Percentiles rank a stretch among this genome's conserved stretches.
Conservation (phyloP, 64 coral and sea anemone species). For the Orbicella faveolata region DNA sequence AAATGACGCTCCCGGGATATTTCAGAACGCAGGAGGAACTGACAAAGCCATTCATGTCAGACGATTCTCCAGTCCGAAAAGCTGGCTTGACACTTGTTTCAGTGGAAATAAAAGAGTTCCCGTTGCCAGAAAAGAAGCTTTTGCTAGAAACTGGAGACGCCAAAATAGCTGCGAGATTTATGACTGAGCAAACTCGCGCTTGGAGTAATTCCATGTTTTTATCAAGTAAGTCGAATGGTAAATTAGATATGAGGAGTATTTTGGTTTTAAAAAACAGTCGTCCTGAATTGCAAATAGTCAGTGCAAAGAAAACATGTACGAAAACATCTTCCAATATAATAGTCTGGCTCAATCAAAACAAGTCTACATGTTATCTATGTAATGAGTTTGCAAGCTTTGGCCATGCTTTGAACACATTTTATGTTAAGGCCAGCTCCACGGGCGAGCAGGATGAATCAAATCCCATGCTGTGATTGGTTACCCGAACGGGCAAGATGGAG, state of each 20-base stretch:
- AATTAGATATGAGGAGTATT: background rate
- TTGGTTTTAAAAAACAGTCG: background rate
- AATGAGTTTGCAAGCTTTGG: too few species aligned
- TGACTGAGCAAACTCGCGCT: background rate
- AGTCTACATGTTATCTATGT: too few species aligned
- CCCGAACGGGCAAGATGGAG: too few species aligned
- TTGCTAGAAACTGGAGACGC: background rate
- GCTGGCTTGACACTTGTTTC: background rate
- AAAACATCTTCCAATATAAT: too few species aligned
- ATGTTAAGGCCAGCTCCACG: too few species aligned
- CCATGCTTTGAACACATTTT: too few species aligned
- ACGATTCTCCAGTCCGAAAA: background rate
- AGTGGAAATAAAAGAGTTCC: background rate
- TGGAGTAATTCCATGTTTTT: background rate
- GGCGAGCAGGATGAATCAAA: too few species aligned
- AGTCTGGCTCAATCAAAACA: too few species aligned
- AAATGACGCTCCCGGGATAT: background rate
- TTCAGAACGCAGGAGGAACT: background rate
- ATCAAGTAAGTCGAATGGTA: background rate
- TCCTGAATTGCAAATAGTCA: too few species aligned
- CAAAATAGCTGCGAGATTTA: background rate
- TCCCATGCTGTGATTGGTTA: too few species aligned
- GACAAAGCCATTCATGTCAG: background rate
- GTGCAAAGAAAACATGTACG: too few species aligned
- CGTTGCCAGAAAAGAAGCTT: background rate